Evolutionary conservation across 1,140 invertebrate species (phyloP), one percentile per base, ranked within the genome.

Genomic region (Aporrectodea caliginosa): DNA sequence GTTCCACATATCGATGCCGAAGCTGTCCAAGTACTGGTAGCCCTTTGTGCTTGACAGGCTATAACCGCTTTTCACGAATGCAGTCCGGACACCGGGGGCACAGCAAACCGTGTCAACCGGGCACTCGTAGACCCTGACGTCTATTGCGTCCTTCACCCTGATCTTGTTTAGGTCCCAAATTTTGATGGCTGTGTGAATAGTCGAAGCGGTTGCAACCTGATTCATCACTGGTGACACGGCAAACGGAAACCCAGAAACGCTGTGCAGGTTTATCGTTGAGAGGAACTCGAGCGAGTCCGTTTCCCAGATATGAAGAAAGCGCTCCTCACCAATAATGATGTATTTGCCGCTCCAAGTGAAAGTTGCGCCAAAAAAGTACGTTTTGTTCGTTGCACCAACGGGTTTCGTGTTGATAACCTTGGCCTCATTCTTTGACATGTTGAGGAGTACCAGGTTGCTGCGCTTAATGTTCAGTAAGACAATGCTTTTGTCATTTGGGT

Each of bases 1-100:
- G 77, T 81, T 81, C 76, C 76, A 81, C 58, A 81, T 70, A 43
- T 81, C 80, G 33, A 81, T 78, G 27, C 80, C 80, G 73, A 81
- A 81, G 73, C 77, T 78, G 75, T 81, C 77, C 33, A 78, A 32
- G 77, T 78, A 81, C 70, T 81, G 69, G 72, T 78, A 81, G 16
- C 69, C 75, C 31, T 68, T 74, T 2, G 29, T 70, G 33, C 30
- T 81, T 79, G 73, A 73, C 34, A 73, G 33, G 34, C 69, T 43
- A 43, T 79, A 75, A 35, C 73, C 75, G 34, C 72, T 71, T 71
- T 77, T 81, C 1, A 81, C 68, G 69, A 73, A 78, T 32, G 73
- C 69, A 29, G 73, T 30, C 2, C 77, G 68, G 27, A 43, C 32
- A 16, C 22, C 34, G 12, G 69, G 70, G 12, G 73, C 69, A 58